These are phyloP conservation scores for Calycopis cecrops DNA, from an alignment of 1,140 invertebrate species.

Conservation along the genomic window DNA sequence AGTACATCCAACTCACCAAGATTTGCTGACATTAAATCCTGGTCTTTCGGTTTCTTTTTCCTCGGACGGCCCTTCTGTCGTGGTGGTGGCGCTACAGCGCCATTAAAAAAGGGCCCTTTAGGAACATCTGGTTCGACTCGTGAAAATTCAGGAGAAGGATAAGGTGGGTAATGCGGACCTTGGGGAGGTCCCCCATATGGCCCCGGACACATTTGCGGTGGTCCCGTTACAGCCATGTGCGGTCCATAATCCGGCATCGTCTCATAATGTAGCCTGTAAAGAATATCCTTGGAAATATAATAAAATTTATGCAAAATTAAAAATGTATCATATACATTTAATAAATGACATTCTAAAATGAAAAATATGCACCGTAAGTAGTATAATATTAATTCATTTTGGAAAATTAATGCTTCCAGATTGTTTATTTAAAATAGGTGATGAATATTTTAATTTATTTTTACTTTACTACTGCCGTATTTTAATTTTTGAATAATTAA, in stretches of 20 bases:
- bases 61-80: constrained; percentile 93
- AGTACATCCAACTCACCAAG: constrained; percentile 79
- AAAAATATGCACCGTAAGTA: no score
- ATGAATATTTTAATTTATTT: no score
- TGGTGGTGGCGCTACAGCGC: constrained; percentile 76
- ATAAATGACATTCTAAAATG: no score
- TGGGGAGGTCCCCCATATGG: constrained; percentile 70
- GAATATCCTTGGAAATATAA: not conserved
- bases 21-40: constrained; percentile 88
- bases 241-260: constrained; percentile 76
- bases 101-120: constrained; percentile 81
- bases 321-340: not conserved
- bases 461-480: no score
- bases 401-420: no score
- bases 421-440: no score
- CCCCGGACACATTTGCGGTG: constrained; percentile 78
- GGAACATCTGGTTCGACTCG: constrained; percentile 79
- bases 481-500: no score
- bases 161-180: constrained; percentile 73
- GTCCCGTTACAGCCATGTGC: constrained; percentile 73
- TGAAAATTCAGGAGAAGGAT: constrained; percentile 73
- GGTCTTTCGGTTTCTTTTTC: constrained; percentile 92
- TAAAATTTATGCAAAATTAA: constrained; percentile 1
- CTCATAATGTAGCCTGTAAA: constrained; percentile 85
- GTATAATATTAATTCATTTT: no score